A percentile compares a stretch with the other conserved stretches of the same genome.
These are phyloP conservation scores for Synaphobranchus kaupii DNA, from an alignment of 2,797 vertebrate genomes.

Conservation along the genomic window DNA sequence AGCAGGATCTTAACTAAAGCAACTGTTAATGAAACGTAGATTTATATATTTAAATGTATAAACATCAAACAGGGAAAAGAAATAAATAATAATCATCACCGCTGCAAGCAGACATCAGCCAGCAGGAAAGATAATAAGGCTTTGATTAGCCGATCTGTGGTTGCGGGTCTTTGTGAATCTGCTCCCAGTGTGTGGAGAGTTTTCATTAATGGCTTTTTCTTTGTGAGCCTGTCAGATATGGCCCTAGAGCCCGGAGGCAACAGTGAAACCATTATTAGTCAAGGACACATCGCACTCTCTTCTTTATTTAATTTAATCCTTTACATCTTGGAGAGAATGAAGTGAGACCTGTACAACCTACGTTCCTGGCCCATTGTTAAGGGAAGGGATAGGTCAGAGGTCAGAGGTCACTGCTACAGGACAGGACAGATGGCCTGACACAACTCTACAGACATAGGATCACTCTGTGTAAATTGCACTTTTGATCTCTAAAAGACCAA, in stretches of 20 bases:
- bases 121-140: slow-evolving; percentile 48
- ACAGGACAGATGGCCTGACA: background rate
- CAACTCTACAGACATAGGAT: too few relatives aligned
- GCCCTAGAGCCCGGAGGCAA: background rate
- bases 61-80: slow-evolving; percentile 40
- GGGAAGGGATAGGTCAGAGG: background rate
- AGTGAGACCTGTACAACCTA: background rate
- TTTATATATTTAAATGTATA: slow-evolving; percentile 37
- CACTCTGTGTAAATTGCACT: too few relatives aligned
- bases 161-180: slow-evolving; percentile 35
- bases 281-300: slow-evolving; percentile 32
- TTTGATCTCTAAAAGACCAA: background rate
- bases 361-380: background rate
- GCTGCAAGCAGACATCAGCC: slow-evolving; percentile 39
- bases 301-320: background rate
- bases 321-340: background rate
- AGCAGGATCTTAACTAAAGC: slow-evolving; percentile 9
- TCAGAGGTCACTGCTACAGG: background rate
- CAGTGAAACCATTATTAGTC: slow-evolving; percentile 31
- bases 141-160: slow-evolving; percentile 61
- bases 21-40: slow-evolving; percentile 29
- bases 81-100: slow-evolving; percentile 38
- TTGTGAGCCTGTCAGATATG: slow-evolving; percentile 23
- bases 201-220: slow-evolving; percentile 53
- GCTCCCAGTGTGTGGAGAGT: slow-evolving; percentile 40